Evolutionary conservation across 1,140 invertebrate genomes (phyloP), one percentile per base, ranked within the genome.

Genomic region (Laupala kohalensis): DNA sequence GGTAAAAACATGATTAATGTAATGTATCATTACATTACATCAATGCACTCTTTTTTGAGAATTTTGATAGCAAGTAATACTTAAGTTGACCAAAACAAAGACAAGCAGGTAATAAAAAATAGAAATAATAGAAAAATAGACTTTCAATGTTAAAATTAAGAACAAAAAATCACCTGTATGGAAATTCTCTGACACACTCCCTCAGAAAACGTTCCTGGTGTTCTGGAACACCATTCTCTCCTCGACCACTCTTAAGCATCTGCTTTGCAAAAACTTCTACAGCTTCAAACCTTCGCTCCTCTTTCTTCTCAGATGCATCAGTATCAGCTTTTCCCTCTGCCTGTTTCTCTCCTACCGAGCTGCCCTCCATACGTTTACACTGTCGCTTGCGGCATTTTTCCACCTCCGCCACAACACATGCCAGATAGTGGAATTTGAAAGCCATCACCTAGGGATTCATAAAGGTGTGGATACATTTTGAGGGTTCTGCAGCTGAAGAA

Each of bases 361-460:
- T 53, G 9, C 9, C 37, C 28, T 71, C 37, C 63, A 26, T 30
- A 13, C 37, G 9, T 62, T 64, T 72, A 6, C 53, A 26, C n/a
- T 70, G 83, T 74, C 86, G 87, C 74, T 88, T 83, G 74, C 81
- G 84, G 70, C 85, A 87, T 77, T 89, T 89, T 67, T 86, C 80
- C 15, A 94, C 82, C 80, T 92, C 90, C 62, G 83, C 85, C 13
- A 95, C 81, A 67, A 96, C 83, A 78, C 87, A 93, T 37, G 87
- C 84, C 1, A 96, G 80, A 78, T 95, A 95, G 79, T 96, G 93
- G 77, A 92, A 91, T 79, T 98, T 97, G 73, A 97, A 92, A 1
- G 93, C 89, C 84, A 95, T 89, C 6, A 97, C n/a, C n/a, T n/a
- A n/a, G n/a, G n/a, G n/a, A n/a, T n/a, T n/a, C n/a, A n/a, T n/a